These are phyloP conservation scores for Hydrozoanthus tunicans DNA, from an alignment of 64 coral and sea anemone genomes.

Conservation along the genomic window DNA sequence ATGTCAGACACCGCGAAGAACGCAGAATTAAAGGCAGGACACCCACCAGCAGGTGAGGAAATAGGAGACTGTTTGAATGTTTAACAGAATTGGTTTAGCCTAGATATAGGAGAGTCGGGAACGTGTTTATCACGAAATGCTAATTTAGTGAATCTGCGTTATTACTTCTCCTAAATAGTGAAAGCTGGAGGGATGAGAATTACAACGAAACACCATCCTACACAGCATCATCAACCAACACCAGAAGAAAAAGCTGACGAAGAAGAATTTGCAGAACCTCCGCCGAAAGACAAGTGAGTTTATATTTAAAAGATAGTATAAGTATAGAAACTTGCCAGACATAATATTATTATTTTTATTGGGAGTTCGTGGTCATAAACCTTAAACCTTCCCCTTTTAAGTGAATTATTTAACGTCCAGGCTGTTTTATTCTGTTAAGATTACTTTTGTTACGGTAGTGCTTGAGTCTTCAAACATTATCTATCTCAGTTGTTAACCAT, in stretches of 20 bases:
- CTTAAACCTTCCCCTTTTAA: too few species aligned
- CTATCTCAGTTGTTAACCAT: too few species aligned
- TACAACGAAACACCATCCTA: slow-evolving; percentile 80
- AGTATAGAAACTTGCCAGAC: too few species aligned
- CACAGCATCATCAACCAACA: slow-evolving; percentile 69
- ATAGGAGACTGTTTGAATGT: background rate
- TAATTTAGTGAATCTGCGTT: background rate
- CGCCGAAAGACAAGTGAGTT: slow-evolving; percentile 36
- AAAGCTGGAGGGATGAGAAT: slow-evolving; percentile 98
- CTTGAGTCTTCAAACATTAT: too few species aligned
- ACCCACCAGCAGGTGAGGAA: slow-evolving; percentile 83
- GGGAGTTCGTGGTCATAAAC: too few species aligned
- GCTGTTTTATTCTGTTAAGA: too few species aligned
- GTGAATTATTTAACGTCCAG: too few species aligned
- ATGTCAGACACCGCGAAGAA: slow-evolving; percentile 82
- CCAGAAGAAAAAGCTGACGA: slow-evolving; percentile 97
- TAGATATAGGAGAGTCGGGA: background rate
- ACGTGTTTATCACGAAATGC: background rate
- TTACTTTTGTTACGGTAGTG: too few species aligned
- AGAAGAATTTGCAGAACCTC: slow-evolving; percentile 84
- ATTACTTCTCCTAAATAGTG: slow-evolving; percentile 49
- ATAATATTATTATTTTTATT: too few species aligned
- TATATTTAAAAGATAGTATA: too few species aligned
- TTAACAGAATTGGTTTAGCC: background rate
- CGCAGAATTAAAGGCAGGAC: slow-evolving; percentile 85